Base-by-base conservation (phyloP, 2,113 vertebrate species). In the Tiliqua scincoides region DNA sequence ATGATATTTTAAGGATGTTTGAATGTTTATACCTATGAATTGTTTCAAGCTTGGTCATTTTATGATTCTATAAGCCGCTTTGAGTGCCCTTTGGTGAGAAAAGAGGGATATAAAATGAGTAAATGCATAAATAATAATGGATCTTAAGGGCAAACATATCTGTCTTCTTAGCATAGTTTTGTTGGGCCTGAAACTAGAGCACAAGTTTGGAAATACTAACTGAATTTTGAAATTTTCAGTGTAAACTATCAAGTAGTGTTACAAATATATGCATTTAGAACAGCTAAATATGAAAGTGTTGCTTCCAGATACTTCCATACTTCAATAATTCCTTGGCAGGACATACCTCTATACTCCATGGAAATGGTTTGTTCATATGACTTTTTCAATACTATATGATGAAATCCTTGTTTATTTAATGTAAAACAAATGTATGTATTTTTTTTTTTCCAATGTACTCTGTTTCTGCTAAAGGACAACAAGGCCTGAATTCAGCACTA, bases 391-490 rank as follows among this genome's bases (percentile, higher is more conserved):
- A 25, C 18, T 4, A 57, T 15, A 30, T 14, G 30, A 82, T 25
- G 70, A 84, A 62, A 6, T 30, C 30, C 72, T 76, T 76, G 62
- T 52, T 32, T 18, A 75, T 27, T 63, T 84, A 76, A 84, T 14
- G 17, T 65, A 84, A 74, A 84, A 84, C 61, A 84, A 84, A 84
- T 84, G 72, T 52, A 76, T 18, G 48, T 54, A 70, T 82, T 70
- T 84, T 52, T 82, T 70, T 84, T 52, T 40, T 65, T 84, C 79
- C n/a, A 84, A 35, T 72, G 11, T 72, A 59, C 54, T 61, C 57
- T 59, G 65, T 27, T 65, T 52, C 40, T 84, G 59, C 11, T 43
- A 37, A 52, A 18, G 4, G 52, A 59, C 63, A 40, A 75, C 43
- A 25, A 7, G 59, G n/a, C 40, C 18, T 84, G 37, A 3, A 52